Base-by-base conservation (phyloP, 2,888 invertebrate species). In the Eumerus sabulonum region DNA sequence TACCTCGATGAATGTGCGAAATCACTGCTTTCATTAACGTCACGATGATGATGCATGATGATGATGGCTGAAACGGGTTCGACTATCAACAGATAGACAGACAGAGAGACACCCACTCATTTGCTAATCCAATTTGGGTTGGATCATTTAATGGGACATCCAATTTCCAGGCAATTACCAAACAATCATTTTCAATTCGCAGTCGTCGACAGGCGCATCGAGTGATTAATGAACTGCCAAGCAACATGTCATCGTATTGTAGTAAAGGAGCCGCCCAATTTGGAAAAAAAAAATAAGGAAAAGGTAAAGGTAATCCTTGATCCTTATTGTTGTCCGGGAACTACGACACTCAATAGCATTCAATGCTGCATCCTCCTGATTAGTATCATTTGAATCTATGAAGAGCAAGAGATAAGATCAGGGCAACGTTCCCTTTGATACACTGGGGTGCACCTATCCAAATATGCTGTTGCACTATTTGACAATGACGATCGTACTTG, bases 161-260 rank as follows among this genome's bases (percentile, higher is more conserved):
- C 74, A 70, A 73, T 71, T 71, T 71, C 56, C 67, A 72, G 63
- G 47, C 64, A 73, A 79, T 67, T 73, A 68, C 38, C 47, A 57
- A 36, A 50, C 57, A 72, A 72, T 72, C 71, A 64, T 72, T 54
- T 53, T 19, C n/a, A n/a, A n/a, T n/a, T 17, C 7, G 16, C 44
- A 17, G 7, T 47, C 44, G 16, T 51, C 68, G 35, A 51, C 47
- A 53, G 47, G 64, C 73, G 68, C 73, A 64, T 63, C 51, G 48
- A 36, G 38, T 68, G 79, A 79, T 74, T 70, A 79, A 79, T 79
- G 74, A 79, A 74, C 79, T 79, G 79, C 74, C 79, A 79, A 56
- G 74, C 59, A 60, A 63, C 68, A 62, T 73, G 79, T 76, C 76
- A 68, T 45, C 59, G 63, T 71, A 68, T 45, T 53, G 63, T 27